These are phyloP conservation scores for Aricia artaxerxes DNA, from an alignment of 2,888 invertebrate species.

Conservation along the genomic window DNA sequence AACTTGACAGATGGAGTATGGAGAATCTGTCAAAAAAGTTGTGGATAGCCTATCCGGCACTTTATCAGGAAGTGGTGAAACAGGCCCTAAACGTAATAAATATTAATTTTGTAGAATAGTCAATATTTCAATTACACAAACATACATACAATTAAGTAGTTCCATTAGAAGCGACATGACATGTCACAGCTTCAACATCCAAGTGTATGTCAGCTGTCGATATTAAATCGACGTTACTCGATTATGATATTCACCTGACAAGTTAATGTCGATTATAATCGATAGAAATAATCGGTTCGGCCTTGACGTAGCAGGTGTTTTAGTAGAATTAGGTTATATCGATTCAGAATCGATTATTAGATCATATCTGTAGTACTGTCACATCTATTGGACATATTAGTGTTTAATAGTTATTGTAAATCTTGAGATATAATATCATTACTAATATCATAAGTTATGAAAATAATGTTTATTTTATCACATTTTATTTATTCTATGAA, in stretches of 20 bases:
- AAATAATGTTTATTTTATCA: background rate
- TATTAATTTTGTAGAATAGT: background rate
- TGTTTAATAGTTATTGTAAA: background rate
- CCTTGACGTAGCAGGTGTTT: conserved; percentile 41
- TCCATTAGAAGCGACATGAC: conserved; percentile 36
- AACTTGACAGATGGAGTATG: no score
- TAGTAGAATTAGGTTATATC: conserved; percentile 30
- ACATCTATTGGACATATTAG: background rate
- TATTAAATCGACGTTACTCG: conserved; percentile 56
- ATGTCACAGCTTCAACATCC: conserved; percentile 40
- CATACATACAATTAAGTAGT: background rate
- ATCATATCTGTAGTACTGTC: conserved; percentile 20
- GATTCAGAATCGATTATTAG: conserved; percentile 16
- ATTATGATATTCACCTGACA: conserved; percentile 43
- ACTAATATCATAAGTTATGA: background rate
- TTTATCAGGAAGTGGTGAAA: no score
- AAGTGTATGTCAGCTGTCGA: conserved; percentile 61
- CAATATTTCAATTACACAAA: background rate
- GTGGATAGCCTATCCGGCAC: no score
- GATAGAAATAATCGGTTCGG: conserved; percentile 46
- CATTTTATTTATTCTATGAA: background rate
- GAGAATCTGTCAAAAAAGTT: no score
- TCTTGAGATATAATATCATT: background rate
- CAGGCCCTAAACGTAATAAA: no score
- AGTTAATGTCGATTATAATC: conserved; percentile 46